Percentiles rank a stretch among this genome's conserved stretches.
Conservation (phyloP, 2,797 vertebrate species). For the Leptatherina wallacei region DNA sequence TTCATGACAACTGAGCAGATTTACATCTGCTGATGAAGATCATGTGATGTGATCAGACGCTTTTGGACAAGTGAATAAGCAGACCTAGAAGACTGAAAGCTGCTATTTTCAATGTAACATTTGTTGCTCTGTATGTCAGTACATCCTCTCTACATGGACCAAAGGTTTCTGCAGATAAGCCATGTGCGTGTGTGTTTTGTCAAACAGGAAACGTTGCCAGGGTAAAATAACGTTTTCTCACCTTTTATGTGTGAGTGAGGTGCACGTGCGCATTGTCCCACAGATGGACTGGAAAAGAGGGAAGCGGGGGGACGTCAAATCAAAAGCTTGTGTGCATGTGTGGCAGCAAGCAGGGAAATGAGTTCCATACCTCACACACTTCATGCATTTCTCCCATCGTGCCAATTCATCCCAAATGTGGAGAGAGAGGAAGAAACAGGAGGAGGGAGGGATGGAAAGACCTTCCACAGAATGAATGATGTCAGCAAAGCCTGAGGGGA, state of each 20-base stretch:
- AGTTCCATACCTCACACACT: constrained; percentile 68
- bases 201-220: constrained; percentile 60
- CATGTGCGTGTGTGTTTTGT: constrained; percentile 54
- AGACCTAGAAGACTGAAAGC: not conserved
- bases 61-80: constrained; percentile 2
- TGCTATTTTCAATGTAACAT: not conserved
- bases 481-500: constrained; percentile 69
- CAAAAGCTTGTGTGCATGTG: constrained; percentile 71
- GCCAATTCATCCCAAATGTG: constrained; percentile 69
- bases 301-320: constrained; percentile 51
- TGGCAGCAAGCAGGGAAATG: constrained; percentile 69
- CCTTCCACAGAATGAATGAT: constrained; percentile 74
- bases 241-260: constrained; percentile 41
- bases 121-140: constrained; percentile 31
- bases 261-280: constrained; percentile 56
- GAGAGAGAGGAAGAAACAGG: constrained; percentile 48
- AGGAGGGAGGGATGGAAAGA: constrained; percentile 58
- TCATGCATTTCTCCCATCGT: constrained; percentile 63
- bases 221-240: constrained; percentile 51
- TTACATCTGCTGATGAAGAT: constrained; percentile 8
- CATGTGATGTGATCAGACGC: not conserved
- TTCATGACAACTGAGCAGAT: not conserved
- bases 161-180: constrained; percentile 40
- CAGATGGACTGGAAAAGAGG: constrained; percentile 43
- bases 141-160: constrained; percentile 2